phyloP scores from a whole-genome alignment of 2,797 vertebrate species.

The Mormyrops boulengeri region DNA sequence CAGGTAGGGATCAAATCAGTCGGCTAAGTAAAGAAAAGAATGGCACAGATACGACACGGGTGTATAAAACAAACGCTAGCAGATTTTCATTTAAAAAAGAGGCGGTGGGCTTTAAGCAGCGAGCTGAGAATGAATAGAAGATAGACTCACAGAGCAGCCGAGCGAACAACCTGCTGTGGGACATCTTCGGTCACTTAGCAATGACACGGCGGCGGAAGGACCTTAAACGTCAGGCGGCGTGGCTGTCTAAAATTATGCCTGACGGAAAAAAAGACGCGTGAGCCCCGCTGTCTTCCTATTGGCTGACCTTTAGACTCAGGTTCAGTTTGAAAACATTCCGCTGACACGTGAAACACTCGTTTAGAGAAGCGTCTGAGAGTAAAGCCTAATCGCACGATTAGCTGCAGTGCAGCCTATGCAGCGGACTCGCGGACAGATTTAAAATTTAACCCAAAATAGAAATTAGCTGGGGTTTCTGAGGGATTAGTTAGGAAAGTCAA shows the following conservation, averaged over 20 bases:
- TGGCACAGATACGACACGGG: background rate
- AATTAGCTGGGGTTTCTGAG: background rate
- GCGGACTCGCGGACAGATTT: background rate
- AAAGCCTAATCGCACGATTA: background rate
- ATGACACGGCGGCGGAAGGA: constrained; percentile 65
- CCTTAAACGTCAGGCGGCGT: constrained; percentile 29
- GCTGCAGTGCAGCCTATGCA: background rate
- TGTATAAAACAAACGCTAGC: background rate
- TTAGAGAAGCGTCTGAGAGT: background rate
- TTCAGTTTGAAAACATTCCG: background rate
- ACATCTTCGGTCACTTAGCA: constrained; percentile 79
- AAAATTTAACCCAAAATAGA: background rate
- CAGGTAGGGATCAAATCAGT: constrained; percentile 30
- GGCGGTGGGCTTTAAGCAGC: background rate
- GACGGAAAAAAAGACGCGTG: background rate
- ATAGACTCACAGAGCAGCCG: constrained; percentile 68
- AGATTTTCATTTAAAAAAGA: background rate
- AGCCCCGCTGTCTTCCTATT: background rate
- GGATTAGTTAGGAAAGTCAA: background rate
- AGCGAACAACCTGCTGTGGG: constrained; percentile 65
- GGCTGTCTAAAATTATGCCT: constrained; percentile 40
- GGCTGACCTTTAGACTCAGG: background rate
- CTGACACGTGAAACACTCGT: background rate
- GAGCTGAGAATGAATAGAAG: background rate
- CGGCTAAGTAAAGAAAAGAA: background rate